These are phyloP conservation scores for Dryobates pubescens DNA, from an alignment of 2,797 vertebrate species.

Conservation along the genomic window DNA sequence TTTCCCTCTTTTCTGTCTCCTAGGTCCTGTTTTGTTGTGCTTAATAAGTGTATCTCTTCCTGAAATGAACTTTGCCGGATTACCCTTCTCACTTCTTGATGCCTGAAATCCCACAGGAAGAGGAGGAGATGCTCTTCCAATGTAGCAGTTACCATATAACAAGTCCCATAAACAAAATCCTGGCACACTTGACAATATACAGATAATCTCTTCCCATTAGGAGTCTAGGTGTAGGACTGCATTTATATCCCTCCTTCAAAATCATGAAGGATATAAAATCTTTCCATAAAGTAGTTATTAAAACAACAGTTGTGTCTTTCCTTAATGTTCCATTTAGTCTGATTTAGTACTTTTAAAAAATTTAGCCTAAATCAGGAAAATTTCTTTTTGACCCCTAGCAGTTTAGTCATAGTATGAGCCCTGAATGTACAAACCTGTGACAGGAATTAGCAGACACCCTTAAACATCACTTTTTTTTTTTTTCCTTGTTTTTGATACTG, in stretches of 20 bases:
- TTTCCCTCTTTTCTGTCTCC: background rate
- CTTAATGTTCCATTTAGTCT: background rate
- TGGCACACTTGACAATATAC: background rate
- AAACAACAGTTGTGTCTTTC: background rate
- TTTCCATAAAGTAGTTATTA: background rate
- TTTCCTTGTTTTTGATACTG: background rate
- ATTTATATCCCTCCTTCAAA: background rate
- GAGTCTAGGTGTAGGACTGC: background rate
- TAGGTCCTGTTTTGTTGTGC: background rate
- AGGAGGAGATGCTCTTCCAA: background rate
- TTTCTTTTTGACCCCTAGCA: background rate
- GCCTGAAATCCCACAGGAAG: background rate
- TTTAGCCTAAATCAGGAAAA: background rate
- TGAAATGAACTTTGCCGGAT: background rate
- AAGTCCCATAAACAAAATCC: background rate
- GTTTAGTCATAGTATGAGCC: background rate
- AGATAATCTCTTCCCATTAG: background rate
- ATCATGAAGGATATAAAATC: background rate
- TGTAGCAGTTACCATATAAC: background rate
- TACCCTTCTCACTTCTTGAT: accelerated
- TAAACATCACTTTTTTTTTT: background rate
- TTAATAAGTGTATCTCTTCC: background rate
- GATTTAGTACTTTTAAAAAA: background rate
- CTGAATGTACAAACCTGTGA: background rate
- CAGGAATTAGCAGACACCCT: background rate